These are phyloP conservation scores for Puffinus mauretanicus DNA, from an alignment of 2,113 vertebrate species.

Conservation along the genomic window DNA sequence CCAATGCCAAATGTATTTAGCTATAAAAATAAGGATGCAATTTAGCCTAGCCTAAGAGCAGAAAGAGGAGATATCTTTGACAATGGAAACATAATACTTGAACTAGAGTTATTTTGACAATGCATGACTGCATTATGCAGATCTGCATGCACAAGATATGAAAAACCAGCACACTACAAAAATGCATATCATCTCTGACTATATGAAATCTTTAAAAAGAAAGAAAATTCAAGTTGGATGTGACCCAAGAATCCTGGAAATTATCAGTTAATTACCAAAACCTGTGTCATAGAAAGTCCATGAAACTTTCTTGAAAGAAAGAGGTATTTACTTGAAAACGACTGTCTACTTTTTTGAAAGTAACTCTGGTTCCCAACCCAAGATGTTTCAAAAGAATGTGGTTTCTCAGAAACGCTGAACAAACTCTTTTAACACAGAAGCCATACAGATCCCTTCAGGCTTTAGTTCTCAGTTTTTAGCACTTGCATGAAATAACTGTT, in stretches of 20 bases:
- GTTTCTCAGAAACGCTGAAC: constrained; percentile 36
- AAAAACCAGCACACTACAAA: neutral
- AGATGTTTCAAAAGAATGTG: constrained; percentile 30
- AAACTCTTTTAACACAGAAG: neutral
- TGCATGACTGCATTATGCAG: neutral
- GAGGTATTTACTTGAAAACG: neutral
- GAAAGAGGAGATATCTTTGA: neutral
- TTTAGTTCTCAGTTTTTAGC: neutral
- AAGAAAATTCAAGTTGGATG: neutral
- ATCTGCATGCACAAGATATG: neutral
- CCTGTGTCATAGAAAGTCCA: neutral
- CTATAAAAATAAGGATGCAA: neutral
- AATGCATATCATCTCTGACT: neutral
- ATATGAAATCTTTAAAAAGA: neutral
- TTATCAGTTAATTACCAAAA: neutral
- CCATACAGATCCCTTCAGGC: neutral
- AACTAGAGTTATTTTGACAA: neutral
- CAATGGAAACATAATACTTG: neutral
- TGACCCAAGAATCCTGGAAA: neutral
- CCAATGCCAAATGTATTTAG: neutral
- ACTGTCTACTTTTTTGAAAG: neutral
- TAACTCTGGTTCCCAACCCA: neutral
- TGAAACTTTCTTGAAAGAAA: neutral
- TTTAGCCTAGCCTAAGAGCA: neutral
- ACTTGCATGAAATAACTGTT: neutral